phyloP scores from a whole-genome alignment of 2,113 vertebrate species.

The Pan troglodytes region NHGRI_mPanTro3-v2.1_pri NC_072416.2:5184501-5185000 shows the following conservation, averaged over 20 bases:
- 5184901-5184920: neutral
- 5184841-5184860: neutral
- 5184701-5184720: neutral
- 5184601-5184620: neutral
- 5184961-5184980: neutral
- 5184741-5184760: neutral
- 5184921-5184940: neutral
- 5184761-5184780: neutral
- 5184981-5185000: neutral
- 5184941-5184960: neutral
- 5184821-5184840: neutral
- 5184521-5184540: neutral
- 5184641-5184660: neutral
- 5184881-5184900: neutral
- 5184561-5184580: neutral
- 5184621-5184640: neutral
- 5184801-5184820: neutral
- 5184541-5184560: neutral
- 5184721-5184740: neutral
- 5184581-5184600: neutral
- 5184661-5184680: neutral
- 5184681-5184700: neutral
- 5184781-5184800: too few relatives aligned
- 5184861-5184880: neutral
- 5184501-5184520: neutral